These are phyloP conservation scores for Drosophila nigromelanica DNA, from an alignment of 1,140 invertebrate species.

Conservation along the genomic window DNA sequence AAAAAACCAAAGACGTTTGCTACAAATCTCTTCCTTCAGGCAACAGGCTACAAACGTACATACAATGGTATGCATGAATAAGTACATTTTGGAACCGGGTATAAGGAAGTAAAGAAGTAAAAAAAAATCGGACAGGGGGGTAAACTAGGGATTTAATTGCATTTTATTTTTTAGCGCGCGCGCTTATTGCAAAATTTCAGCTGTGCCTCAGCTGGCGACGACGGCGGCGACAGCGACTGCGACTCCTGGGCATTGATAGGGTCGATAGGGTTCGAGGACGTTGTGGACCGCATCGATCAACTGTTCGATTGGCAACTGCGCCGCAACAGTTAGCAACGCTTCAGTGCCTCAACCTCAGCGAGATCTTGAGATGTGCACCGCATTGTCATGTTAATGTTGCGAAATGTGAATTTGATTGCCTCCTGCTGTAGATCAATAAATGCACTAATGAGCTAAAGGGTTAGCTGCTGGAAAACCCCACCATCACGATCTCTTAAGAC, in stretches of 20 bases:
- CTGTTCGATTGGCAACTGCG: slow-evolving; percentile 50
- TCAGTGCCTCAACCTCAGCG: slow-evolving; percentile 37
- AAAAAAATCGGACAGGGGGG: slow-evolving; percentile 40
- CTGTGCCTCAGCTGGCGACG: slow-evolving; percentile 24
- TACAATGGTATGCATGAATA: slow-evolving; percentile 6
- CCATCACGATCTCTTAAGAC: not conserved
- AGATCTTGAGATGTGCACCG: slow-evolving; percentile 7
- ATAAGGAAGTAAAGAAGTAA: slow-evolving; percentile 29
- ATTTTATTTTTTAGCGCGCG: slow-evolving; percentile 81
- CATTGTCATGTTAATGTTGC: slow-evolving; percentile 78
- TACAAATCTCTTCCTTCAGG: slow-evolving; percentile 62
- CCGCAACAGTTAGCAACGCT: slow-evolving; percentile 66
- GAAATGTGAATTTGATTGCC: slow-evolving; percentile 77
- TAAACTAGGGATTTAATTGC: slow-evolving; percentile 70
- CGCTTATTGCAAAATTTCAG: slow-evolving; percentile 75
- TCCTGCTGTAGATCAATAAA: slow-evolving; percentile 73
- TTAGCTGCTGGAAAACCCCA: slow-evolving; percentile 3
- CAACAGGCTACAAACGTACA: slow-evolving; percentile 5
- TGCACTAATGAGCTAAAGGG: slow-evolving; percentile 64
- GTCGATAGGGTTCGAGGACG: slow-evolving; percentile 16
- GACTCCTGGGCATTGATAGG: slow-evolving; percentile 35
- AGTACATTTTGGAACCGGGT: slow-evolving; percentile 35
- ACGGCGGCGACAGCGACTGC: not conserved
- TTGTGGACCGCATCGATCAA: slow-evolving; percentile 28
- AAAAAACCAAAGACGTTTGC: slow-evolving; percentile 70